Evolutionary conservation across 2,888 invertebrate species (phyloP).

Genomic region (Phaedon cochleariae): DNA sequence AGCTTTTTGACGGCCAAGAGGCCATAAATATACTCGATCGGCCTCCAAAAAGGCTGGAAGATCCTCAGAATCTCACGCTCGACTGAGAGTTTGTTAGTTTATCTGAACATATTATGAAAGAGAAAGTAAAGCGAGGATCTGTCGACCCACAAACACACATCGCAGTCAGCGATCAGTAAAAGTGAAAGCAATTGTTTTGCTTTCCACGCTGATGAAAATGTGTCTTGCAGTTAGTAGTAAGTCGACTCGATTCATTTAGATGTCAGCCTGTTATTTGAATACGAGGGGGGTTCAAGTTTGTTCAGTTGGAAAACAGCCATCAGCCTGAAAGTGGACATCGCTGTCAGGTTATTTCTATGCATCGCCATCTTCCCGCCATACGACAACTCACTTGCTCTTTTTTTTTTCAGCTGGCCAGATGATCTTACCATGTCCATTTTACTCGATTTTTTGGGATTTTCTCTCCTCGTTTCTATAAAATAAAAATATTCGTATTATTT

Average conservation of each 20-base stretch:
- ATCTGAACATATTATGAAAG: slow-evolving; percentile 26
- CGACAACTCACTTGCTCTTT: no score
- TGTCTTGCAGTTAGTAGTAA: slow-evolving; percentile 21
- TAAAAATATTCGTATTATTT: no score
- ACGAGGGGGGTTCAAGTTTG: neutral
- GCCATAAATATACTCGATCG: neutral
- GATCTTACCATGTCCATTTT: no score
- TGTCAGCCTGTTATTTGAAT: slow-evolving; percentile 18
- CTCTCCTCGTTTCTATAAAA: no score
- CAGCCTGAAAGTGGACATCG: no score
- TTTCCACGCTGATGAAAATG: slow-evolving; percentile 40
- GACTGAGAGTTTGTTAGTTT: slow-evolving; percentile 20
- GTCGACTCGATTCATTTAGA: slow-evolving; percentile 22
- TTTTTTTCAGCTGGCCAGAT: no score
- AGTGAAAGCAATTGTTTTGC: slow-evolving; percentile 52
- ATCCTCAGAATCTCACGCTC: slow-evolving; percentile 10
- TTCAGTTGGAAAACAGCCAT: no score
- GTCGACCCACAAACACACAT: slow-evolving; percentile 45
- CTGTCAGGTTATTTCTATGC: no score
- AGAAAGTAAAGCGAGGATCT: slow-evolving; percentile 35
- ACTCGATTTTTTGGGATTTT: no score
- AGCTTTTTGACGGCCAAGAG: slow-evolving; percentile 4
- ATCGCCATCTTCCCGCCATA: no score
- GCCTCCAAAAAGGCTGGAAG: neutral
- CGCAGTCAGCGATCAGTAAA: slow-evolving; percentile 44